Conservation (phyloP, 2,113 vertebrate genomes). For the Echinops telfairi region DNA sequence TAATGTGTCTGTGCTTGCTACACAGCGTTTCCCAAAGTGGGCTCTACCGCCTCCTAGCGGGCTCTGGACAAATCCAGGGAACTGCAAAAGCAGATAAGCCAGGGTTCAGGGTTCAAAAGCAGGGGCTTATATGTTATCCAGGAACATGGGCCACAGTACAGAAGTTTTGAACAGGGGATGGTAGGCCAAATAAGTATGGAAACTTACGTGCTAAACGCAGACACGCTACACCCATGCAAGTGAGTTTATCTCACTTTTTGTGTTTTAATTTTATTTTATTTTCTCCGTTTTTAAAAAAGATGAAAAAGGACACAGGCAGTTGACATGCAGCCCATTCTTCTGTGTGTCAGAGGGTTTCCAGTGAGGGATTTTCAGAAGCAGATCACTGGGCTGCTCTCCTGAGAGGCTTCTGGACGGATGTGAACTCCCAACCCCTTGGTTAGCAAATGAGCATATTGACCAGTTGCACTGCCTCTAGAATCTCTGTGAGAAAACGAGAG, state of each 20-base stretch:
- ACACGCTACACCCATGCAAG: background rate
- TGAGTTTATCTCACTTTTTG: background rate
- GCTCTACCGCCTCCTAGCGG: too few species aligned
- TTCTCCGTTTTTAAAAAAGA: slow-evolving; percentile 20
- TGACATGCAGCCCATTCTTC: background rate
- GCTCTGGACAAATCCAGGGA: too few species aligned
- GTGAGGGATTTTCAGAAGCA: background rate
- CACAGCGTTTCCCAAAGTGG: too few species aligned
- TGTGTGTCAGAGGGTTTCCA: background rate
- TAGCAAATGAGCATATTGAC: background rate
- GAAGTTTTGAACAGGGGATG: too few species aligned
- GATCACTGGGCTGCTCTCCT: background rate
- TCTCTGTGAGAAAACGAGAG: background rate
- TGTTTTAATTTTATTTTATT: background rate
- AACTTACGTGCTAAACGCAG: background rate
- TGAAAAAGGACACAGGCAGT: background rate
- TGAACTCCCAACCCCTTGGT: background rate
- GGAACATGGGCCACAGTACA: too few species aligned
- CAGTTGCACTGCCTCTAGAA: background rate
- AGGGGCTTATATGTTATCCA: too few species aligned
- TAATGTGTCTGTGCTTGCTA: background rate
- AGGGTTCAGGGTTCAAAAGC: too few species aligned
- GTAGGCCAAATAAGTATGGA: too few species aligned
- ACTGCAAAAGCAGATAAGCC: too few species aligned
- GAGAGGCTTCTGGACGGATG: background rate